Percentiles rank a stretch among this genome's conserved stretches.
Evolutionary conservation across 2,888 invertebrate genomes (phyloP).

Genomic region (Callosobruchus maculatus): DNA sequence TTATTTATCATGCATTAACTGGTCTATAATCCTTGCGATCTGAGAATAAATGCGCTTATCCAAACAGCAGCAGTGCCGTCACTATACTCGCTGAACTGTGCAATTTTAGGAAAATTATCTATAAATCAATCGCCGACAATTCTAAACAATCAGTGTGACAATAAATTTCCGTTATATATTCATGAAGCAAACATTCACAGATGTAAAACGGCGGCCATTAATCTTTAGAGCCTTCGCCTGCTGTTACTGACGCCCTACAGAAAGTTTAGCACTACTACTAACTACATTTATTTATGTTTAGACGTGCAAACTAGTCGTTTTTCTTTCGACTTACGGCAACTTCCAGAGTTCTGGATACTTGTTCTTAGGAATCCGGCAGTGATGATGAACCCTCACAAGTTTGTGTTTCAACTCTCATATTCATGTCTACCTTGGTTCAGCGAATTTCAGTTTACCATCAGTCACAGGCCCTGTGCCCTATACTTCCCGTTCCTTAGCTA

Average conservation of each 20-base stretch:
- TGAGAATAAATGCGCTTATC: neutral
- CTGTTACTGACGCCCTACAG: neutral
- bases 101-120: neutral
- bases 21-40: neutral
- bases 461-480: no score
- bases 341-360: neutral
- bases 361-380: neutral
- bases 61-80: neutral
- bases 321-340: neutral
- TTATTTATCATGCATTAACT: neutral
- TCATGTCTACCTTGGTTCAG: no score
- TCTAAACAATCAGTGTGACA: neutral
- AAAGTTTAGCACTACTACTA: neutral
- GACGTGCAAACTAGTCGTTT: neutral
- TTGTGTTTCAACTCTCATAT: neutral
- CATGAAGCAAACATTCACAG: neutral
- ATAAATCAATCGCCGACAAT: neutral
- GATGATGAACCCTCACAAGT: neutral
- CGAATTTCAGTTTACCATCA: no score
- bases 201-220: neutral
- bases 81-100: neutral
- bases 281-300: neutral
- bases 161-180: neutral
- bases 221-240: neutral
- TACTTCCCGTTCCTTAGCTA: no score